These are phyloP conservation scores for Caenorhabditis angaria DNA, from an alignment of 2,888 invertebrate species.

Conservation along the genomic window DNA sequence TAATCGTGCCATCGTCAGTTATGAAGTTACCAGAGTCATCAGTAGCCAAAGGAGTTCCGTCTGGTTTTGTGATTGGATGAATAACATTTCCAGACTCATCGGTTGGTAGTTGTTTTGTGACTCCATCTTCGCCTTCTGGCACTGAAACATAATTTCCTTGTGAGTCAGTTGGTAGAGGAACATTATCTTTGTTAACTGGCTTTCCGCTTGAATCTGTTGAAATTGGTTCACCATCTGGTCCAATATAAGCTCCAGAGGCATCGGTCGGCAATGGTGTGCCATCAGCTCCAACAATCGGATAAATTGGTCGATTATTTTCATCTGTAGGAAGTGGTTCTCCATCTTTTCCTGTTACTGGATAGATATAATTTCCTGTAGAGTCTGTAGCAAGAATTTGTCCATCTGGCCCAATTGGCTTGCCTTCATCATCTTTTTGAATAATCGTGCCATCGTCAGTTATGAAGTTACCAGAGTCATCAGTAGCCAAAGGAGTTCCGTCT, in stretches of 20 bases:
- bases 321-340: slow-evolving; percentile 31
- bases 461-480: slow-evolving; percentile 8
- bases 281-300: slow-evolving; percentile 16
- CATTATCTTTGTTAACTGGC: slow-evolving; percentile 31
- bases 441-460: slow-evolving; percentile 22
- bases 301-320: slow-evolving; percentile 24
- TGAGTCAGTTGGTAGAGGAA: slow-evolving; percentile 42
- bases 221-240: slow-evolving; percentile 34
- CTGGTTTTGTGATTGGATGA: slow-evolving; percentile 29
- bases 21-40: slow-evolving; percentile 35
- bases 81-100: slow-evolving; percentile 39
- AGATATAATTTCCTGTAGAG: slow-evolving; percentile 10
- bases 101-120: slow-evolving; percentile 25
- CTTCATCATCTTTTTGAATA: slow-evolving; percentile 24
- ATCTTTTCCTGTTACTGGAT: slow-evolving; percentile 42
- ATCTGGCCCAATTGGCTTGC: slow-evolving; percentile 29
- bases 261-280: slow-evolving; percentile 14
- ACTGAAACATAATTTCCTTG: slow-evolving; percentile 18
- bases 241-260: slow-evolving; percentile 19
- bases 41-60: slow-evolving; percentile 37
- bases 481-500: slow-evolving; percentile 30
- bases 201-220: slow-evolving; percentile 43
- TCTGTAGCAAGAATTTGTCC: slow-evolving; percentile 35
- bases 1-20: slow-evolving; percentile 24
- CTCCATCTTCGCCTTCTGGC: slow-evolving; percentile 19